phyloP scores from a whole-genome alignment of 2,113 vertebrate species.

The Ictidomys tridecemlineatus region DNA sequence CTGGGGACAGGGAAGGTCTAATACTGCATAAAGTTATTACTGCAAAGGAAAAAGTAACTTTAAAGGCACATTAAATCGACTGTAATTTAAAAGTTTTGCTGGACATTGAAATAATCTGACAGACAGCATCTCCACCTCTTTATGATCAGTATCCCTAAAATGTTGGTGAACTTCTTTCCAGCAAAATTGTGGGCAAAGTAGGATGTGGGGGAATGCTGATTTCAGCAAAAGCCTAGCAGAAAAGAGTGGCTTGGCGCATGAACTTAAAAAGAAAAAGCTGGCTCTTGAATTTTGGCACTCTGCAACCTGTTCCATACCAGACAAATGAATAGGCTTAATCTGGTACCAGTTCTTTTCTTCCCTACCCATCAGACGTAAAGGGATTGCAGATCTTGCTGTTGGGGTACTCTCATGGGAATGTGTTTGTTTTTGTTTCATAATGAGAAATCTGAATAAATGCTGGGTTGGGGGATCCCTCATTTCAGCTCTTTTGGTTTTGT shows the following conservation, averaged over 20 bases:
- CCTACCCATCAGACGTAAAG: slow-evolving; percentile 34
- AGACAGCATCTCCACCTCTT: background rate
- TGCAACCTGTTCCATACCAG: slow-evolving; percentile 64
- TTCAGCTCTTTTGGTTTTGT: slow-evolving; percentile 53
- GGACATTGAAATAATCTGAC: slow-evolving; percentile 36
- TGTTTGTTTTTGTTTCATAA: background rate
- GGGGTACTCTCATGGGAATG: background rate
- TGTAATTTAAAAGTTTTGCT: slow-evolving; percentile 47
- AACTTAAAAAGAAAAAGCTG: slow-evolving; percentile 51
- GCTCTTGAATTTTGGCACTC: slow-evolving; percentile 69
- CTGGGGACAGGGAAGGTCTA: background rate
- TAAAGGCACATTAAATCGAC: background rate
- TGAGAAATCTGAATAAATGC: slow-evolving; percentile 35
- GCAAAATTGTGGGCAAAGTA: slow-evolving; percentile 58
- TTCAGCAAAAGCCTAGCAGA: slow-evolving; percentile 68
- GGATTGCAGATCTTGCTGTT: slow-evolving; percentile 50
- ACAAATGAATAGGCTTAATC: slow-evolving; percentile 65
- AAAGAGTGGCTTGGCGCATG: slow-evolving; percentile 59
- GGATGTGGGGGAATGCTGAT: slow-evolving; percentile 71
- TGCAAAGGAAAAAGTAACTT: background rate
- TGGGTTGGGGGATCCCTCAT: background rate
- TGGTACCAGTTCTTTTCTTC: slow-evolving; percentile 36
- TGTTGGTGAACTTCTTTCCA: slow-evolving; percentile 58
- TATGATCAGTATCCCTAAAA: slow-evolving; percentile 46
- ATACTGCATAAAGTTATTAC: background rate